Evolutionary conservation across 1,140 invertebrate genomes (phyloP), one percentile per base, ranked within the genome.

Genomic region (Zaprionus kolodkinae): DNA sequence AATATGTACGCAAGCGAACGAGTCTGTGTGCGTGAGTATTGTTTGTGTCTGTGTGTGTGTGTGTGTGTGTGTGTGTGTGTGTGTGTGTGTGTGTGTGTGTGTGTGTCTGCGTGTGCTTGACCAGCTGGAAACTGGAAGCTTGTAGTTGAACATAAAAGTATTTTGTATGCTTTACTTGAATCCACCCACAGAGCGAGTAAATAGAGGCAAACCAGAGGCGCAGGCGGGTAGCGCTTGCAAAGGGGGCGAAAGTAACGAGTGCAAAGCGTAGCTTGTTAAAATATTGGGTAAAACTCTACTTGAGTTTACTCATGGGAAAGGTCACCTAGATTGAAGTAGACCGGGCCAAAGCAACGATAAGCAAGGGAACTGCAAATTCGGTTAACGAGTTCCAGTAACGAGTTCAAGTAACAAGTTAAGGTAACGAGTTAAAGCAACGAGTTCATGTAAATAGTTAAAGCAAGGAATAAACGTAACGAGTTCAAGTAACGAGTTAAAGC

Each of bases 1-100:
- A 79, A 83, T 79, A 79, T 79, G 67, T 76, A 63, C 25, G 33
- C 15, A 56, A 38, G 17, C 11, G 43, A 17, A 12, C n/a, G 52
- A 15, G 15, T 36, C 9, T 12, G 17, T 60, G 13, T 45, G 21
- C 15, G 33, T 40, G 21, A 21, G 21, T 63, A 30, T 30, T 5
- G 38, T 54, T 21, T 21, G n/a, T 59, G 15, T 59, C 54, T 38
- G 13, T 57, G 15, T 59, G 7, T 66, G 17, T n/a, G 15, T 50
- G 3, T 48, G 40, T 35, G 21, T 66, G 38, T 67, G 33, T 36
- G 33, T 35, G 10, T 57, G n/a, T 59, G 15, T 59, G 64, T 38
- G 13, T 57, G 15, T 50, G 7, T 66, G 17, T n/a, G 15, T 50
- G 1, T 48, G 40, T 35, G 21, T 66, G 38, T 67, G 33, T 36